Base-by-base conservation (phyloP, 2,888 invertebrate species). In the Ceriagrion tenellum region DNA sequence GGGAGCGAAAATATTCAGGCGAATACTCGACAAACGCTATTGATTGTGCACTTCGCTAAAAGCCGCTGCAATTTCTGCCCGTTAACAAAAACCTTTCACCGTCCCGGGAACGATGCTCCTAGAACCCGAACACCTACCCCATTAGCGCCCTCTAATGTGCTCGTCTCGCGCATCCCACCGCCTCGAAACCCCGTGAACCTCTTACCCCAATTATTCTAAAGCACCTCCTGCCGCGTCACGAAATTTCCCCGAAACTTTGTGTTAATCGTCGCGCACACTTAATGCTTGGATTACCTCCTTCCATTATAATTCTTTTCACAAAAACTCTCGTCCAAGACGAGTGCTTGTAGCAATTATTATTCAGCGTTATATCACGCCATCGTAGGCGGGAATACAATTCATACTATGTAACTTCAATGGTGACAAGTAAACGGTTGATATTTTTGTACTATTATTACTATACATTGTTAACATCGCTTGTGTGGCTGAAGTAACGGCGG, bases 41-140 rank as follows among this genome's bases (percentile, higher is more conserved):
- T 69, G 69, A 69, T 26, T 69, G n/a, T 69, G 69, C n/a, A n/a
- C n/a, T 69, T n/a, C n/a, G 69, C 69, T 69, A n/a, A 69, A 69
- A 69, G n/a, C 69, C 69, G n/a, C 69, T 69, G 69, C 69, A 69
- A 59, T 69, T 23, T 12, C 20, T n/a, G 69, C 69, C 69, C n/a
- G n/a, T n/a, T 26, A n/a, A 59, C 6, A 69, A n/a, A 69, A n/a
- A n/a, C n/a, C 69, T n/a, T 69, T 69, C 69, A 69, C 69, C 69
- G n/a, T 69, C n/a, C 26, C n/a, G n/a, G n/a, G 12, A 6, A 26
- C 69, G 69, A 69, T 69, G n/a, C 12, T 26, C n/a, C 69, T 69
- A 69, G n/a, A n/a, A 4, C n/a, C n/a, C 12, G 0, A n/a, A n/a
- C 69, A 69, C 69, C 69, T 26, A n/a, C 69, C 69, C 69, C 69